Percentiles rank a stretch among this genome's conserved stretches.
Evolutionary conservation across 2,113 vertebrate genomes (phyloP).

Genomic region (Turnix velox): DNA sequence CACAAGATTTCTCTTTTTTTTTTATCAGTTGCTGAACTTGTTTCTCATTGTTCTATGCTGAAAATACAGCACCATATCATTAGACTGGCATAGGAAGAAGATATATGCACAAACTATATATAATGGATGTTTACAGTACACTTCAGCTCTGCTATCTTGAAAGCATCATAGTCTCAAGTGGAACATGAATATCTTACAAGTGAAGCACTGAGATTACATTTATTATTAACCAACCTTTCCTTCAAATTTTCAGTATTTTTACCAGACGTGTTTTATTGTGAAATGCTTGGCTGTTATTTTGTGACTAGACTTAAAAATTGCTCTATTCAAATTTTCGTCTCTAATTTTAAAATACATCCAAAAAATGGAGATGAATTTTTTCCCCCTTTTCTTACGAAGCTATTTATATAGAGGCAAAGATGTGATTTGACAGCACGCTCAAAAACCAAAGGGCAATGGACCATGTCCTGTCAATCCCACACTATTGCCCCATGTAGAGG

Average conservation of each 20-base stretch:
- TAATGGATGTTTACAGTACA: slow-evolving; percentile 1
- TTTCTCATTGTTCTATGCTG: background rate
- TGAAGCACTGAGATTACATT: background rate
- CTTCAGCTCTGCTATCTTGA: background rate
- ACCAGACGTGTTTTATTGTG: background rate
- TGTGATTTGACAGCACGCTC: background rate
- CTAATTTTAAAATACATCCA: background rate
- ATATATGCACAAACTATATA: background rate
- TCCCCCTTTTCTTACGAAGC: background rate
- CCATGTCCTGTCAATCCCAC: background rate
- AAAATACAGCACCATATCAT: background rate
- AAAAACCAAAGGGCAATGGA: background rate
- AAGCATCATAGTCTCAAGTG: background rate
- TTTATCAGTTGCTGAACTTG: background rate
- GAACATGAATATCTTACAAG: background rate
- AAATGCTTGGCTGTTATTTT: background rate
- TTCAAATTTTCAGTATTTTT: background rate
- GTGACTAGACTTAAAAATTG: background rate
- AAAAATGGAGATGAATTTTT: background rate
- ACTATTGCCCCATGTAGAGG: background rate
- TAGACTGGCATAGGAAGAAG: background rate
- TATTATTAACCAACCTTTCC: slow-evolving; percentile 19
- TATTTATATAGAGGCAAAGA: background rate
- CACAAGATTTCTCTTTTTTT: background rate
- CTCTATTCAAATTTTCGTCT: background rate